Conservation (phyloP, 2,113 vertebrate species). For the Noturus placidus region DNA sequence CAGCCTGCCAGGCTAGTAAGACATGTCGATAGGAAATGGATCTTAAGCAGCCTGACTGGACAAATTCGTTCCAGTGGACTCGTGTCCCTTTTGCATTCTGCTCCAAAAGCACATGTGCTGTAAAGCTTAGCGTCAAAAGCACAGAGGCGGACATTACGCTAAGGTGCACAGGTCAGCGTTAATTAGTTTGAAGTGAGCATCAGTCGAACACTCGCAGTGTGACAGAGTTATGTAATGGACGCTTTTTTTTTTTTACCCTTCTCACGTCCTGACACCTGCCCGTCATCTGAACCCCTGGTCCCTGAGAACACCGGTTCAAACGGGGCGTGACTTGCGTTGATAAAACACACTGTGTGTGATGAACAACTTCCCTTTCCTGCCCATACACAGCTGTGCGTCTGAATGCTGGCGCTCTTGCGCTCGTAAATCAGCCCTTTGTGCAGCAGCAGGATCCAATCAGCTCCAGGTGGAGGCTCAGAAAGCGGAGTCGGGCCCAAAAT, state of each 20-base stretch:
- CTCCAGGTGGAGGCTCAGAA: constrained; percentile 90
- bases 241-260: neutral
- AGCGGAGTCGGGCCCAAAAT: constrained; percentile 62
- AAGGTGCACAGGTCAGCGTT: neutral
- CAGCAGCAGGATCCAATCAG: constrained; percentile 94
- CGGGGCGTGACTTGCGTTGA: constrained; percentile 77
- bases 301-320: constrained; percentile 71
- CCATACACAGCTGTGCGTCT: constrained; percentile 86
- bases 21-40: constrained; percentile 58
- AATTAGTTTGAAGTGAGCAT: constrained; percentile 5
- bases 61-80: constrained; percentile 65
- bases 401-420: constrained; percentile 79
- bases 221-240: neutral
- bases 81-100: constrained; percentile 39
- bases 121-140: constrained; percentile 61
- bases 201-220: neutral
- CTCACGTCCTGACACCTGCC: constrained; percentile 79
- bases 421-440: constrained; percentile 95
- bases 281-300: constrained; percentile 79
- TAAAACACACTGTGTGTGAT: constrained; percentile 89
- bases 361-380: constrained; percentile 99
- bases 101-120: constrained; percentile 61
- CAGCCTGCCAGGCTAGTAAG: constrained; percentile 45
- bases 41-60: constrained; percentile 62
- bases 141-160: neutral